Percentiles rank a stretch among this genome's conserved stretches.
Conservation (phyloP, 2,888 invertebrate species). For the Dorcus parallelipipedus region DNA sequence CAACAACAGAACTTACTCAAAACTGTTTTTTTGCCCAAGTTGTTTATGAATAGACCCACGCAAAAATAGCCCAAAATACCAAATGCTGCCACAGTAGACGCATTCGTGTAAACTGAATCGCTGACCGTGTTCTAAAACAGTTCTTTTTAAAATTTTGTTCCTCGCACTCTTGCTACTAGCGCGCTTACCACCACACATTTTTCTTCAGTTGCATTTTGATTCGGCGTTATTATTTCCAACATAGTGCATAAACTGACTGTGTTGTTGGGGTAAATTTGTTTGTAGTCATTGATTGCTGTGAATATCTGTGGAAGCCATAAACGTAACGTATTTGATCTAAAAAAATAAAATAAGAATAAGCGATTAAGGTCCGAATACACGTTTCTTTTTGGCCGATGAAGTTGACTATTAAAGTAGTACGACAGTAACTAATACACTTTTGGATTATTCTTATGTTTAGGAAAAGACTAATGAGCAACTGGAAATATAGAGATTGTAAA, state of each 20-base stretch:
- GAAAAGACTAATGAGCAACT: too few species aligned
- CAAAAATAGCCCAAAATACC: slow-evolving; percentile 62
- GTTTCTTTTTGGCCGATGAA: not conserved
- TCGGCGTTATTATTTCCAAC: slow-evolving; percentile 49
- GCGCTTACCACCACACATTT: slow-evolving; percentile 42
- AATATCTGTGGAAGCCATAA: slow-evolving; percentile 87
- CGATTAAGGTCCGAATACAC: too few species aligned
- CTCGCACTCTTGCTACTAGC: not conserved
- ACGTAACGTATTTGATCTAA: slow-evolving; percentile 68
- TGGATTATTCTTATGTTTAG: too few species aligned
- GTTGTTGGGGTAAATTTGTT: slow-evolving; percentile 33
- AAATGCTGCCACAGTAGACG: slow-evolving; percentile 62
- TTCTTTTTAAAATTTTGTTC: slow-evolving; percentile 8
- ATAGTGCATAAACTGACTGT: slow-evolving; percentile 50
- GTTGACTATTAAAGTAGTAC: not conserved
- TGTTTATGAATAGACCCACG: slow-evolving; percentile 55
- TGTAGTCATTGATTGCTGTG: slow-evolving; percentile 58
- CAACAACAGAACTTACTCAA: slow-evolving; percentile 47
- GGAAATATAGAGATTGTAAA: too few species aligned
- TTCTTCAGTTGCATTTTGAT: slow-evolving; percentile 25
- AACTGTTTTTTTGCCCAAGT: slow-evolving; percentile 53
- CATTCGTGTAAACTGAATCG: slow-evolving; percentile 61
- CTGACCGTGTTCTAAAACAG: slow-evolving; percentile 36
- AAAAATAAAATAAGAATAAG: slow-evolving; percentile 8
- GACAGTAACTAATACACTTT: too few species aligned